A percentile compares a stretch with the other conserved stretches of the same genome.
Evolutionary conservation across 92 coral and sea anemone species (phyloP).

Genomic region (Epizoanthus illoricatus): DNA sequence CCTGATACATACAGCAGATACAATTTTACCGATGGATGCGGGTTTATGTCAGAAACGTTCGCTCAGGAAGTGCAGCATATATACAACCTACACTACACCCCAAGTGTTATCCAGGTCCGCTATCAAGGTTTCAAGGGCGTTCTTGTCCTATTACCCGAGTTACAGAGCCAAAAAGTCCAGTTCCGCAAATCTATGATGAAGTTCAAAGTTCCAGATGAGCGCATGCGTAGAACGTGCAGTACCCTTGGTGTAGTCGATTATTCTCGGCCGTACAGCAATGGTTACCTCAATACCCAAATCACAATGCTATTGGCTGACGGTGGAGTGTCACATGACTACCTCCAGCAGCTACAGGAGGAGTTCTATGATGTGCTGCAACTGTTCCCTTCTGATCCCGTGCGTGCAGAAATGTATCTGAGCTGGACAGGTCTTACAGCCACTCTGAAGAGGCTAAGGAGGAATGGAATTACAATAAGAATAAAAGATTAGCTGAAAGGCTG

Average conservation of each 20-base stretch:
- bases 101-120: conserved; percentile 80
- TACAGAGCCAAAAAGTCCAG: conserved; percentile 59
- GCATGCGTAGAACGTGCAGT: conserved; percentile 58
- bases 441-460: conserved; percentile 50
- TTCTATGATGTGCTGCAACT: conserved; percentile 67
- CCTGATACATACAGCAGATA: conserved; percentile 40
- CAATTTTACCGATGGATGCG: conserved; percentile 89
- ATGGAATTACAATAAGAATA: conserved; percentile 48
- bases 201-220: conserved; percentile 72
- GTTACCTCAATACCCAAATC: conserved; percentile 86
- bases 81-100: conserved; percentile 53
- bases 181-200: conserved; percentile 93
- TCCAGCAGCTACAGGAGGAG: conserved; percentile 72
- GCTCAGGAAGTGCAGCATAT: conserved; percentile 71
- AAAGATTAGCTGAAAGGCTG: conserved; percentile 52
- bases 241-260: conserved; percentile 89
- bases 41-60: conserved; percentile 78
- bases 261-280: conserved; percentile 87
- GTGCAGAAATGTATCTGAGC: conserved; percentile 69
- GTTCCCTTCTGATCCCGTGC: conserved; percentile 51
- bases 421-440: conserved; percentile 59
- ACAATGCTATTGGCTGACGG: conserved; percentile 89
- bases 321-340: conserved; percentile 79
- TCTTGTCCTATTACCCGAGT: conserved; percentile 62
- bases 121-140: conserved; percentile 89